phyloP scores from a whole-genome alignment of 2,888 invertebrate genomes.

The Cactoblastis cactorum region DNA sequence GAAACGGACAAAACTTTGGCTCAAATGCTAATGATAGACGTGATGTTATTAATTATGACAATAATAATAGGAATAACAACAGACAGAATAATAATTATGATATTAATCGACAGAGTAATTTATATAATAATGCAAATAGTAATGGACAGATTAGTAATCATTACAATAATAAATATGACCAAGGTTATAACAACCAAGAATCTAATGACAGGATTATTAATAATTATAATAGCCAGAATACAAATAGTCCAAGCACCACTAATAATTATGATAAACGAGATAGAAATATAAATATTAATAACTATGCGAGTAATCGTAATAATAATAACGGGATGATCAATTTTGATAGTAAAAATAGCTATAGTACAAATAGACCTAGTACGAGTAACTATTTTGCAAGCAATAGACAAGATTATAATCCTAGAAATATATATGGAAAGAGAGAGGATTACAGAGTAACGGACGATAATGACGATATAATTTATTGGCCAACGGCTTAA shows the following conservation, averaged over 20 bases:
- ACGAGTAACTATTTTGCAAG: not conserved
- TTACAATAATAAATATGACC: not conserved
- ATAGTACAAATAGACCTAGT: not conserved
- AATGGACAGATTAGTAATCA: not conserved
- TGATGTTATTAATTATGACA: not conserved
- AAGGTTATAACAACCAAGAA: not conserved
- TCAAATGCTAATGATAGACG: not conserved
- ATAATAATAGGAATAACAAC: conserved; percentile 1
- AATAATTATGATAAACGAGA: not conserved
- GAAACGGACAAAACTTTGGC: not conserved
- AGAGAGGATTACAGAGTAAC: conserved; percentile 1
- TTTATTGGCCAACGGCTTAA: conserved; percentile 5
- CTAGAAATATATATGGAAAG: conserved; percentile 2
- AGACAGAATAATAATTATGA: conserved; percentile 5
- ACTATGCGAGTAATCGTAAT: not conserved
- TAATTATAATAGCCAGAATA: conserved; percentile 2
- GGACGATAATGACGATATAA: conserved; percentile 3
- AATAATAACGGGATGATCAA: conserved; percentile 4
- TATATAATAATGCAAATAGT: not conserved
- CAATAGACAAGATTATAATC: conserved; percentile 1
- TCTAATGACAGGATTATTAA: conserved; percentile 8
- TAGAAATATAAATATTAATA: conserved; percentile 3
- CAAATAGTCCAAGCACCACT: not conserved
- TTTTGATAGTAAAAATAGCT: not conserved
- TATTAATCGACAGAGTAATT: not conserved